A percentile compares a stretch with the other conserved stretches of the same genome.
Conservation (phyloP, 2,797 vertebrate species). For the Toxotes lorentzi region DNA sequence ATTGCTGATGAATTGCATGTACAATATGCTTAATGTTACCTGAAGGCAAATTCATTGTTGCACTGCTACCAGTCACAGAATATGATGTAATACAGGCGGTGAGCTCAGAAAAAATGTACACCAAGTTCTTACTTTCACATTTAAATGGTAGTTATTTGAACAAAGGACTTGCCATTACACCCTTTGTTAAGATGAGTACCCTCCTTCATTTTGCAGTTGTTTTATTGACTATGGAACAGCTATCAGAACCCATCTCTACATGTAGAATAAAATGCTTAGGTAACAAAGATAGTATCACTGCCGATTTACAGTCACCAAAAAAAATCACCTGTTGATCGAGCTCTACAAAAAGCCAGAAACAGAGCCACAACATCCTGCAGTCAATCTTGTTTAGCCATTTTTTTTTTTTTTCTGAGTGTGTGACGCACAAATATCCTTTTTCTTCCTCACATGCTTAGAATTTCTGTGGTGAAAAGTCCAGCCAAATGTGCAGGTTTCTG, state of each 20-base stretch:
- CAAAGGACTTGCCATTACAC: background rate
- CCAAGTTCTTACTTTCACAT: background rate
- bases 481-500: background rate
- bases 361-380: slow-evolving; percentile 6
- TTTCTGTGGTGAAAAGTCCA: slow-evolving; percentile 2
- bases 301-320: background rate
- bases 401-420: slow-evolving; percentile 15
- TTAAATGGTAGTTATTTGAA: background rate
- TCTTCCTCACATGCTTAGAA: slow-evolving; percentile 5
- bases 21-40: background rate
- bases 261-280: background rate
- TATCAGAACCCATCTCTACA: too few species aligned
- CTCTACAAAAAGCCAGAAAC: slow-evolving; percentile 1
- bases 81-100: background rate
- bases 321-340: slow-evolving; percentile 26
- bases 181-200: background rate
- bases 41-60: background rate
- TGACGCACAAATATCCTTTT: slow-evolving; percentile 20
- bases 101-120: background rate
- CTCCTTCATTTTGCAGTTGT: background rate
- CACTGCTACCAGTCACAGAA: background rate
- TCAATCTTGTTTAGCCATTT: slow-evolving; percentile 14
- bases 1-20: background rate
- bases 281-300: slow-evolving; percentile 1
- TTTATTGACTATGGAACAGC: background rate